A percentile compares a stretch with the other conserved stretches of the same genome.
These are phyloP conservation scores for Ceramica pisi DNA, from an alignment of 2,888 invertebrate genomes.

Conservation along the genomic window DNA sequence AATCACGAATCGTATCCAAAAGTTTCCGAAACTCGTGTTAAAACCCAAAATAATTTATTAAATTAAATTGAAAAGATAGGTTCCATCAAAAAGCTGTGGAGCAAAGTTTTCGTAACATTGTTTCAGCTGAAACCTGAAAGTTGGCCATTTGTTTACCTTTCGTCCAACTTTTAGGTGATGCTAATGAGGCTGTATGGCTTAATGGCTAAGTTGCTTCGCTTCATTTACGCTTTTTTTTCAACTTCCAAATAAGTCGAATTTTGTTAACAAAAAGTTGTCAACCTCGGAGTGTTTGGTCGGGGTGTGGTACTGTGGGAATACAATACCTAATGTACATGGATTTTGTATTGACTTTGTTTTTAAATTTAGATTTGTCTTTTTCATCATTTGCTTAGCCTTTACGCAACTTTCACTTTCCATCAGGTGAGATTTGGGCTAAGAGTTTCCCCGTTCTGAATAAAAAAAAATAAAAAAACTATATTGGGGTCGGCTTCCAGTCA, in stretches of 20 bases:
- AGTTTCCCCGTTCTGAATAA: too few species aligned
- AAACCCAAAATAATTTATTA: constrained; percentile 57
- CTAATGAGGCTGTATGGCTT: constrained; percentile 61
- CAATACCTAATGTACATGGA: neutral
- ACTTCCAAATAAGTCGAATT: constrained; percentile 16
- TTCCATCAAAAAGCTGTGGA: constrained; percentile 52
- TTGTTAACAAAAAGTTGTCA: constrained; percentile 38
- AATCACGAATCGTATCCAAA: constrained; percentile 41
- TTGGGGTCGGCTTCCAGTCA: too few species aligned
- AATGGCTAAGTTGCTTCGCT: constrained; percentile 61
- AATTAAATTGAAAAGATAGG: constrained; percentile 62
- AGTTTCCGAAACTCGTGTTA: constrained; percentile 43
- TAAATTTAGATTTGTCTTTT: too few species aligned
- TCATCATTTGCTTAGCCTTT: too few species aligned
- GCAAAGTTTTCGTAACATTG: constrained; percentile 54
- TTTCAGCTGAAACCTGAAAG: constrained; percentile 62
- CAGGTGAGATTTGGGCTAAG: too few species aligned
- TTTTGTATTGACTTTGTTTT: neutral
- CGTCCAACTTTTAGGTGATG: constrained; percentile 61
- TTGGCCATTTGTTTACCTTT: constrained; percentile 62
- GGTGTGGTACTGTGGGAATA: constrained; percentile 6
- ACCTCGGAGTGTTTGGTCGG: neutral
- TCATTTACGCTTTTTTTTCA: constrained; percentile 47
- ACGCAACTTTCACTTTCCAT: too few species aligned
- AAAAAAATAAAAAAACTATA: too few species aligned